Base-by-base conservation (phyloP, 2,113 vertebrate genomes). In the Vulpes ferrilata region DNA sequence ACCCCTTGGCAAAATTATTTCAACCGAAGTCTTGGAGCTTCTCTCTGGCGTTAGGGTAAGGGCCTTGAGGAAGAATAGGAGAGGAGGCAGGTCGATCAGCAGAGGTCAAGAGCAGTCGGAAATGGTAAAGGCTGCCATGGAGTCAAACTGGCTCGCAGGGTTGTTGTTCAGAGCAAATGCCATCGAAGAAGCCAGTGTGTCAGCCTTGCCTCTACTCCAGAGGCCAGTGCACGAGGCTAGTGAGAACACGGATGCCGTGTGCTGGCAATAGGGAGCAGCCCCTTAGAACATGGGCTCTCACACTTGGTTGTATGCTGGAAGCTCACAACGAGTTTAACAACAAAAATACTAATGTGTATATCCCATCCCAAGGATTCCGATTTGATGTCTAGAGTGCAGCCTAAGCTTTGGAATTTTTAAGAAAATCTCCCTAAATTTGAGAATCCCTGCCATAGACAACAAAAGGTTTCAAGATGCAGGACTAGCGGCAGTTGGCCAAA, bases 221-320 rank as follows among this genome's bases (percentile, higher is more conserved):
- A 85, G 71, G 16, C 1, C 4, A 8, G 15, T 2, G 12, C 9
- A 4, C 9, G 0, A 11, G 30, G 2, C 30, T 6, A 0, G 5
- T 7, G 23, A n/a, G n/a, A 32, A 43, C 30, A 64, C 1, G 0
- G 30, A 23, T 2, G 22, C 32, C 2, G 0, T 0, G 3, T 13
- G 20, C 19, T 20, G 1, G 0, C 9, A 5, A 67, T 32, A 16
- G 20, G 3, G 8, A 71, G 43, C 38, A 51, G 11, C 6, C 43
- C 43, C 27, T 43, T 20, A 19, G 62, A 23, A n/a, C 6, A 8
- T 0, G 6, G 19, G 17, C 7, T 69, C 19, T 73, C n/a, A 4
- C 0, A 35, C 1, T 35, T 43, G 64, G 16, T 27, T 27, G 4
- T 57, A 43, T 4, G 27, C 1, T 55, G 69, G 53, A 64, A 30